Evolutionary conservation across 2,888 invertebrate genomes (phyloP).

Genomic region (Oscheius myriophilus): DNA sequence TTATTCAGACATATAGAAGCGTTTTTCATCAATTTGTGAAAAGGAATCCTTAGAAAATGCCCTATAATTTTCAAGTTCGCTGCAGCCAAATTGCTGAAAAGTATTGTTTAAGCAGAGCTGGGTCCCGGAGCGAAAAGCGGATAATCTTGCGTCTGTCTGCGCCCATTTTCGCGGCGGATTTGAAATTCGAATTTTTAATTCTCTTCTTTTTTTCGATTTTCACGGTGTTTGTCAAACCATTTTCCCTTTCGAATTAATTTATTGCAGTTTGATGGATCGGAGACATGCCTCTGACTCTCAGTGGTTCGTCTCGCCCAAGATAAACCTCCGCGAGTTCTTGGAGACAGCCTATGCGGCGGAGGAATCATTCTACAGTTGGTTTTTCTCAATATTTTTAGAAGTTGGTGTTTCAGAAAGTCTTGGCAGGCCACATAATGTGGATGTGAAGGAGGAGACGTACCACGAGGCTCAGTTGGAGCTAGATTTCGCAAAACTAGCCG

Average conservation of each 20-base stretch:
- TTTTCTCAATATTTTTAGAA: background rate
- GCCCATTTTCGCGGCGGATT: too few relatives aligned
- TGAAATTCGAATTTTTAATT: too few relatives aligned
- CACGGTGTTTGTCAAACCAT: too few relatives aligned
- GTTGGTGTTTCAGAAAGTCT: background rate
- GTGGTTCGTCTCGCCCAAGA: constrained; percentile 47
- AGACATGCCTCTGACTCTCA: constrained; percentile 45
- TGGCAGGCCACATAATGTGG: background rate
- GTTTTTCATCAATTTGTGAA: too few relatives aligned
- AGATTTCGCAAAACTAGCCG: constrained; percentile 5
- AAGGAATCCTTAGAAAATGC: too few relatives aligned
- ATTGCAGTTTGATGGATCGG: constrained; percentile 38
- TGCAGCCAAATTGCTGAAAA: too few relatives aligned
- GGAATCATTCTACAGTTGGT: constrained; percentile 1
- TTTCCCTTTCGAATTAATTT: too few relatives aligned
- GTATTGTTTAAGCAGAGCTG: too few relatives aligned
- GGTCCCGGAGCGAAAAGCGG: too few relatives aligned
- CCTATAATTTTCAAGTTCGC: too few relatives aligned
- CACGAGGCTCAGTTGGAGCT: constrained; percentile 12
- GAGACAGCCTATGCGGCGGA: constrained; percentile 30
- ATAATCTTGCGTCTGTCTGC: too few relatives aligned
- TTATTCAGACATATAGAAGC: too few relatives aligned
- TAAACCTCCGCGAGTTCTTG: constrained; percentile 33
- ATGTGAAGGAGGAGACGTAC: constrained; percentile 12
- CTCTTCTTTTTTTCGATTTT: background rate